Conservation (phyloP, 2,113 vertebrate species). For the Ranitomeya imitator region DNA sequence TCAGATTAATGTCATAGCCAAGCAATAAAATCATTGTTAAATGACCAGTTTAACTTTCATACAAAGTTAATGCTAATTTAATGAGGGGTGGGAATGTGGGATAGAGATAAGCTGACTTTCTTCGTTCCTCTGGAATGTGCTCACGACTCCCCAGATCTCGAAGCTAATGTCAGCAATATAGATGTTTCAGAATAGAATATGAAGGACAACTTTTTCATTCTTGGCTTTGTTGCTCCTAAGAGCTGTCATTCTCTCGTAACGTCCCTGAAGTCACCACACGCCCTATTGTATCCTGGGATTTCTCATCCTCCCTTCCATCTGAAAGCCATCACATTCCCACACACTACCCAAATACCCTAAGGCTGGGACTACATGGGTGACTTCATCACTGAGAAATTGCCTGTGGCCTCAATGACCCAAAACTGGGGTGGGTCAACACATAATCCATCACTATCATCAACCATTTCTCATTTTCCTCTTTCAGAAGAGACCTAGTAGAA, state of each 20-base stretch:
- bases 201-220: background rate
- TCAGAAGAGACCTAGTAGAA: background rate
- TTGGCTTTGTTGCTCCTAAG: background rate
- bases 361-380: background rate
- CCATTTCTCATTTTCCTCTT: background rate
- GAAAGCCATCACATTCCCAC: background rate
- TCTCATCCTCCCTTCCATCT: background rate
- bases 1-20: conserved; percentile 1
- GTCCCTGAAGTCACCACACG: background rate
- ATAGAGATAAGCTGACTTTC: background rate
- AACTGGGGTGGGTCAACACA: background rate
- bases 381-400: conserved; percentile 18
- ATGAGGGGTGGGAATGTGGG: conserved; percentile 24
- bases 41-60: conserved; percentile 29
- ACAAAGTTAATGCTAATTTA: conserved; percentile 31
- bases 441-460: background rate
- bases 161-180: background rate
- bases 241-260: background rate
- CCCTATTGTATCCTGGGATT: background rate
- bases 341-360: conserved; percentile 8
- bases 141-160: background rate
- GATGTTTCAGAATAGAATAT: background rate
- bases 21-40: conserved; percentile 16
- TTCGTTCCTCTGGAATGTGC: background rate
- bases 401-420: background rate